These are phyloP conservation scores for Chamaea fasciata DNA, from an alignment of 2,113 vertebrate species.

Conservation along the genomic window DNA sequence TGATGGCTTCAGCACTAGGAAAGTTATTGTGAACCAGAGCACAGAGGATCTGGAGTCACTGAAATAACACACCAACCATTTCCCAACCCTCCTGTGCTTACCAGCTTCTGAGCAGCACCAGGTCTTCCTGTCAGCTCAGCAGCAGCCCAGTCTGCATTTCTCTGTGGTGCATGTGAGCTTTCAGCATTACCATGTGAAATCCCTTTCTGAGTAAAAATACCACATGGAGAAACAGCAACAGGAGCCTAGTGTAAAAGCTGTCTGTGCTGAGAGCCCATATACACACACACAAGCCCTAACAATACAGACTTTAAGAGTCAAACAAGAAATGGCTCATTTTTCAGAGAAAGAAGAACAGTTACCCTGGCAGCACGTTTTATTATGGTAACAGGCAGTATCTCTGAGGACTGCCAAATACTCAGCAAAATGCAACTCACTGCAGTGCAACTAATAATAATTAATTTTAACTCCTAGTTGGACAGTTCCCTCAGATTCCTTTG, in stretches of 20 bases:
- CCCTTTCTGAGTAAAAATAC: conserved; percentile 12
- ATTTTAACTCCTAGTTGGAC: conserved; percentile 27
- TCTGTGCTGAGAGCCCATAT: conserved; percentile 18
- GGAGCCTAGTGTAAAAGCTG: neutral
- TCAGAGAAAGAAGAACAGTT: neutral
- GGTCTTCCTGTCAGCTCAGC: neutral
- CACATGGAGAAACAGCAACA: conserved; percentile 18
- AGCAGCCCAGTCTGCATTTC: neutral
- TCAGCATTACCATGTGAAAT: neutral
- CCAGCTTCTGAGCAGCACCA: neutral
- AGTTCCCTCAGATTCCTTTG: neutral
- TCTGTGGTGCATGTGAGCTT: neutral
- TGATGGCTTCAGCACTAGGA: neutral
- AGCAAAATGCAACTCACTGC: neutral
- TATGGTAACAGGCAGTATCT: conserved; percentile 10
- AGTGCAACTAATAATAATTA: neutral
- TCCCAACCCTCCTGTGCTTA: neutral
- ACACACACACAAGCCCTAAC: neutral
- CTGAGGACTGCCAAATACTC: neutral
- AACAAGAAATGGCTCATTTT: neutral
- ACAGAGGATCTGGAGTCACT: neutral
- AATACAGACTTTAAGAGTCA: neutral
- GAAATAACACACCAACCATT: neutral
- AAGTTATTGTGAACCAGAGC: neutral
- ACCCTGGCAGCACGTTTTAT: neutral